Evolutionary conservation across 2,797 vertebrate genomes (phyloP).

Genomic region (Iguana delicatissima): DNA sequence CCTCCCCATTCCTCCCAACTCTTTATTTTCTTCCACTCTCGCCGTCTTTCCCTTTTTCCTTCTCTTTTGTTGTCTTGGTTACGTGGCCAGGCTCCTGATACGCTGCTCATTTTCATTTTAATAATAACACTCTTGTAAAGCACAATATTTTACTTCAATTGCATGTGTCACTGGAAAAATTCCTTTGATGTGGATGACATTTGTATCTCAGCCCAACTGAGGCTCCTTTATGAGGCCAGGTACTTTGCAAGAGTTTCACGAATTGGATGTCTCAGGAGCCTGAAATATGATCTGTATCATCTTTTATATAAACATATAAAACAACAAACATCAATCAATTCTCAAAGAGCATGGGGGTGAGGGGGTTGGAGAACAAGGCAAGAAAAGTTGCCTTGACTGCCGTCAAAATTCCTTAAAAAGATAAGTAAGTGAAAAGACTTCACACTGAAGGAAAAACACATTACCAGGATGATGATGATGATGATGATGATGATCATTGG

Average conservation of each 20-base stretch:
- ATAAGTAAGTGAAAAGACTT: conserved; percentile 6
- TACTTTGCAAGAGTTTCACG: conserved; percentile 62
- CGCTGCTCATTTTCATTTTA: conserved; percentile 79
- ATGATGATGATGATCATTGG: not conserved
- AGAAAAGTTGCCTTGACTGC: conserved; percentile 3
- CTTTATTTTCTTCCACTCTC: conserved; percentile 68
- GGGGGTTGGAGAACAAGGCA: not conserved
- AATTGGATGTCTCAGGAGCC: conserved; percentile 59
- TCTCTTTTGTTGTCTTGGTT: conserved; percentile 84
- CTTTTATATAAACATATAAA: conserved; percentile 26
- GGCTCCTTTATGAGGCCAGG: conserved; percentile 64
- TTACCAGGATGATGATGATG: not conserved
- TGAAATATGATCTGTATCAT: conserved; percentile 66
- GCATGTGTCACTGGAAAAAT: conserved; percentile 79
- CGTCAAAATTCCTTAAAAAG: not conserved
- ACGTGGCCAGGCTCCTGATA: conserved; percentile 76
- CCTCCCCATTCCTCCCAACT: conserved; percentile 49
- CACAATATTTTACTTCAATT: conserved; percentile 80
- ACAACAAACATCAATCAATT: conserved; percentile 60
- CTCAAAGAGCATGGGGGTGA: conserved; percentile 34
- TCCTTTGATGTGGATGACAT: conserved; percentile 75
- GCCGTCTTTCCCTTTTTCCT: conserved; percentile 64
- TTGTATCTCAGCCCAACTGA: conserved; percentile 73
- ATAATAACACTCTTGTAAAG: conserved; percentile 77
- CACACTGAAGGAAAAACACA: not conserved